Evolutionary conservation across 2,888 invertebrate species (phyloP).

Genomic region (Tridacna crocea): DNA sequence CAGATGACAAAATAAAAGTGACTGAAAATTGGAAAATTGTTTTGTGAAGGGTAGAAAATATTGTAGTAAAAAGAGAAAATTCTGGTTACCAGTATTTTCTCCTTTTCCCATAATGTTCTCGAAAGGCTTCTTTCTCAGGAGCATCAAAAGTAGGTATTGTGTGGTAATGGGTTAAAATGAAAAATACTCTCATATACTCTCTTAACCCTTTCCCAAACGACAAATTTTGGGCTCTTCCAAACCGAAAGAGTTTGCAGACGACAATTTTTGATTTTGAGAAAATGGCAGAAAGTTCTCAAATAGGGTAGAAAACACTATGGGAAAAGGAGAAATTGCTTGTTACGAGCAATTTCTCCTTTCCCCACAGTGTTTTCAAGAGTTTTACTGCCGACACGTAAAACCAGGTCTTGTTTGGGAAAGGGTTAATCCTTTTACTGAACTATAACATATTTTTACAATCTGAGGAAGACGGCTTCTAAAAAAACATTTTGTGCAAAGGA

Average conservation of each 20-base stretch:
- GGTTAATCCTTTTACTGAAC: constrained; percentile 2
- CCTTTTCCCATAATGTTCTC: too few relatives aligned
- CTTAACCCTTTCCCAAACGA: not conserved
- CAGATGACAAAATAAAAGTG: too few relatives aligned
- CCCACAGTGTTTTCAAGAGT: constrained; percentile 3
- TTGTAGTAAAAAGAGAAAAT: not conserved
- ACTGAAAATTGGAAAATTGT: too few relatives aligned
- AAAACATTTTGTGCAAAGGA: constrained; percentile 6
- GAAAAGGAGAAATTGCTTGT: constrained; percentile 17
- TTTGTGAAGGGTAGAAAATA: too few relatives aligned
- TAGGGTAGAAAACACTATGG: constrained; percentile 6
- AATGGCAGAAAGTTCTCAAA: too few relatives aligned
- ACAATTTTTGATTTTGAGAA: too few relatives aligned
- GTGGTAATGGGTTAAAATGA: too few relatives aligned
- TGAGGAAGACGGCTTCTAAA: not conserved
- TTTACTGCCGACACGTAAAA: not conserved
- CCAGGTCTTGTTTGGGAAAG: not conserved
- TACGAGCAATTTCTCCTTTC: not conserved
- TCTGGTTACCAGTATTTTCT: not conserved
- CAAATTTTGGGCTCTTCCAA: too few relatives aligned
- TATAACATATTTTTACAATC: too few relatives aligned
- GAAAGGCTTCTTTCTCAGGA: too few relatives aligned
- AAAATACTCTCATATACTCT: not conserved
- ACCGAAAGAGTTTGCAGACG: too few relatives aligned
- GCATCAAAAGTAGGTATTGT: too few relatives aligned